Evolutionary conservation across 2,113 vertebrate species (phyloP), one percentile per base, ranked within the genome.

Genomic region (Anthoscopus minutus): DNA sequence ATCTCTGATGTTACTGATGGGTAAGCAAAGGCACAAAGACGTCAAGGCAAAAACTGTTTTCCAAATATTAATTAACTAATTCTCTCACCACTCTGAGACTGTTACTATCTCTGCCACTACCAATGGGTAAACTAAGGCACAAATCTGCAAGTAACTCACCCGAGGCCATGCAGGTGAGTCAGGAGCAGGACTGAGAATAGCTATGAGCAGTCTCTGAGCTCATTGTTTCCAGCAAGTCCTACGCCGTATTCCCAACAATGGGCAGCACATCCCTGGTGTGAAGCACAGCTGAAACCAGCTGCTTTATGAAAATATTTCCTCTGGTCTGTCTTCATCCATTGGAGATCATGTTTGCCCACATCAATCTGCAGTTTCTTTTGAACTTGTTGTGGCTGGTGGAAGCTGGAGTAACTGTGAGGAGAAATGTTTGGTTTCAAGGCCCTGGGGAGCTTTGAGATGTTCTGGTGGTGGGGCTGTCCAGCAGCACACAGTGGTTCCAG

Each of bases 51-150:
- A 94, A 96, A 51, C 67, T 81, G 64, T 77, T 94, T 94, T 88
- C 88, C 74, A 96, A 95, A 94, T 95, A 94, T 74, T 96, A 96
- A 97, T 96, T 95, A 96, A 97, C 90, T 88, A 87, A 92, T 94
- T 94, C 64, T 91, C 71, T 11, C 67, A 89, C 40, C 67, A 22
- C 85, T 86, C 78, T 4, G 83, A 92, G 88, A 92, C 76, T 90
- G 86, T 96, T 96, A 92, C 93, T 96, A 95, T 91, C 89, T 94
- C 92, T 93, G 67, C 65, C 85, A 53, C 87, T 89, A 56, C 76
- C 70, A 38, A 0, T 54, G 73, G 85, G 74, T 92, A 92, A 95
- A 96, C 53, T 82, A 67, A 95, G 94, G 92, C 87, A 85, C 85
- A 95, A 54, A 85, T 86, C 65, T 50, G 60, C 76, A 11, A 86